Evolutionary conservation across 2,113 vertebrate genomes (phyloP), one percentile per base, ranked within the genome.

Genomic region (Scophthalmus maximus): DNA sequence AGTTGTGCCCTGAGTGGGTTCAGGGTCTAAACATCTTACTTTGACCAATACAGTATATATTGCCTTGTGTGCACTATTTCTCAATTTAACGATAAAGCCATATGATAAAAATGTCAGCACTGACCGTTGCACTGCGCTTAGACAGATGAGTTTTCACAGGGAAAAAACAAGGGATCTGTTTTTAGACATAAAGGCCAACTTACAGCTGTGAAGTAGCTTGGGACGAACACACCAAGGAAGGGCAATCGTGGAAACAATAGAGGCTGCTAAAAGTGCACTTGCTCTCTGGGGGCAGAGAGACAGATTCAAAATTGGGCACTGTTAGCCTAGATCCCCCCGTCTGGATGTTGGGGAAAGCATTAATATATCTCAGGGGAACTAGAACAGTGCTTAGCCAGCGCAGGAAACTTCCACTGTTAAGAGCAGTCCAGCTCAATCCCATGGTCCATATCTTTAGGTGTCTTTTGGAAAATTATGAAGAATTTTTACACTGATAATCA

Each of bases 261-360:
- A 46, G 8, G 42, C 42, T n/a, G 42, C 42, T 46, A 46, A 46
- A 46, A 46, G 42, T 46, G 42, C 42, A 46, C n/a, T 46, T 46
- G 42, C 18, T 46, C 42, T 46, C 42, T 46, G 18, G 18, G 42
- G 42, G 18, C 17, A 46, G 42, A n/a, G 42, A 46, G 42, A 46
- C 42, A 9, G 42, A 46, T n/a, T 46, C 42, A 46, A 40, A 15
- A 40, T 40, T 17, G 18, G 17, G 42, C 42, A 46, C 17, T 46
- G 71, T 89, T 86, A 87, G 68, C 85, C 81, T 76, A 80, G 83
- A 87, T 87, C 74, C 52, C 72, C 78, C 51, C 62, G 63, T n/a
- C 63, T 68, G 62, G 68, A 82, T 85, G 81, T 72, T 2, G 56
- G 73, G 63, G 70, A 78, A 84, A 84, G 68, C 42, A 36, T 80